Conservation (phyloP, 2,888 invertebrate species). For the Acrocyrtus sp. region DNA sequence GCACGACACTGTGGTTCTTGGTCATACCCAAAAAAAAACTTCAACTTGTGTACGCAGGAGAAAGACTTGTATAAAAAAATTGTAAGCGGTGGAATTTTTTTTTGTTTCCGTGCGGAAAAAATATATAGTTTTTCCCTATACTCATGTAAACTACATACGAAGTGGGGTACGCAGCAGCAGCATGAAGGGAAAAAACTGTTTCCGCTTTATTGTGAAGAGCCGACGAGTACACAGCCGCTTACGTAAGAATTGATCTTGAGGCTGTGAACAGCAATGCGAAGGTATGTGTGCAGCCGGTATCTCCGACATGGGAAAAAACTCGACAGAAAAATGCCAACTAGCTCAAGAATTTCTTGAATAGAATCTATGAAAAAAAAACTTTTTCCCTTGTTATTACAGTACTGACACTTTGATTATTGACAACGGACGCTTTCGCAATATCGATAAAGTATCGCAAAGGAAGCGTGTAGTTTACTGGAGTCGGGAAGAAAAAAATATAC, state of each 20-base stretch:
- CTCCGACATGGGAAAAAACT: neutral
- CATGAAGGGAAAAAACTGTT: too few relatives aligned
- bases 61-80: too few relatives aligned
- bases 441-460: too few relatives aligned
- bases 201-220: neutral
- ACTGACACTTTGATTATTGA: neutral
- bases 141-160: too few relatives aligned
- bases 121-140: too few relatives aligned
- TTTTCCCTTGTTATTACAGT: neutral
- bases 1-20: neutral
- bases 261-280: neutral
- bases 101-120: too few relatives aligned
- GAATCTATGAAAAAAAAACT: neutral
- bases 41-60: too few relatives aligned
- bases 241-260: neutral
- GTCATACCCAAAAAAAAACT: too few relatives aligned
- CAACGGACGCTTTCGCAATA: neutral
- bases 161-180: too few relatives aligned
- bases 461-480: neutral
- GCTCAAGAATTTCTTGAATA: neutral
- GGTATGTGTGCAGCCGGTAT: neutral
- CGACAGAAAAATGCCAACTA: neutral
- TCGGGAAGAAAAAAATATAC: neutral
- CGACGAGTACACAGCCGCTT: neutral
- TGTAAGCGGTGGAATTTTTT: too few relatives aligned